Conservation (phyloP, 2,888 invertebrate genomes). For the Meloe dianella region DNA sequence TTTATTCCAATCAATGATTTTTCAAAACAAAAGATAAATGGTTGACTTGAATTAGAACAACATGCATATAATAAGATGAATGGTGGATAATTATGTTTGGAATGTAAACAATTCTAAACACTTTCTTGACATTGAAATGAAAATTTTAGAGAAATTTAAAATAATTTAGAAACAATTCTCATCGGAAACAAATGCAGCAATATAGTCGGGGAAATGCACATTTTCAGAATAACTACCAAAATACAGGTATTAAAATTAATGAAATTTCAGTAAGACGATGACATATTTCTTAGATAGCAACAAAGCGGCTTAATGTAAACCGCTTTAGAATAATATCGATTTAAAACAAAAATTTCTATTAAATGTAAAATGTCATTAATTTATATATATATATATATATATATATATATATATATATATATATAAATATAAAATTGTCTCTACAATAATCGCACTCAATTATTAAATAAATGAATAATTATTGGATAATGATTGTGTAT, state of each 20-base stretch:
- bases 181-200: not conserved
- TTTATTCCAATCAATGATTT: no score
- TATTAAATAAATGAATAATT: not conserved
- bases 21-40: not conserved
- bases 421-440: no score
- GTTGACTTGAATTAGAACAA: not conserved
- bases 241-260: not conserved
- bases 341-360: not conserved
- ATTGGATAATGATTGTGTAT: no score
- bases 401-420: no score
- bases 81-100: not conserved
- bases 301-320: not conserved
- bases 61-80: not conserved
- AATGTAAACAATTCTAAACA: constrained; percentile 8
- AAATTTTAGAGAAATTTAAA: not conserved
- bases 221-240: not conserved
- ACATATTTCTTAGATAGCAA: not conserved
- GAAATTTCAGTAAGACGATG: not conserved
- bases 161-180: not conserved
- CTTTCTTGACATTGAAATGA: constrained; percentile 3
- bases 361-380: no score
- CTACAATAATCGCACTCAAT: no score
- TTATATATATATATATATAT: no score
- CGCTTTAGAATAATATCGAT: not conserved
- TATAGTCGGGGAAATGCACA: not conserved